Percentiles rank a stretch among this genome's conserved stretches.
Conservation (phyloP, 2,888 invertebrate genomes). For the Cantharis rustica region DNA sequence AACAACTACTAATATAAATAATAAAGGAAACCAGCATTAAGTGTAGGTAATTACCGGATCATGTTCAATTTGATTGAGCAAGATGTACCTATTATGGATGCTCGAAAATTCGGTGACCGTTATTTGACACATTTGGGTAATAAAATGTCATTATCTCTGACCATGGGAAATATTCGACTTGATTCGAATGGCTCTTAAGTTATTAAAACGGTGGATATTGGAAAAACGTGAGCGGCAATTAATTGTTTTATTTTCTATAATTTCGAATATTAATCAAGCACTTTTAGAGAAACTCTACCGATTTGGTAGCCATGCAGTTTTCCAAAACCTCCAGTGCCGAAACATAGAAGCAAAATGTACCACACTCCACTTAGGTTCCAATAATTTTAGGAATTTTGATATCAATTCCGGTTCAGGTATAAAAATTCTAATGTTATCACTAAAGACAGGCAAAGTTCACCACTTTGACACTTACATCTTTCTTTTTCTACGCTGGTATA, state of each 20-base stretch:
- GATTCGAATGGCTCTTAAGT: constrained; percentile 7
- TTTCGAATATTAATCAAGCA: neutral
- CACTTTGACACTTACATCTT: constrained; percentile 1
- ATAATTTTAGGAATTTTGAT: constrained; percentile 25
- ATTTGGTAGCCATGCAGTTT: neutral
- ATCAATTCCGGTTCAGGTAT: constrained; percentile 16
- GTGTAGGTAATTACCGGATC: constrained; percentile 22
- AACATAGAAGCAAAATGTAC: too few relatives aligned
- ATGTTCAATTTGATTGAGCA: constrained; percentile 27
- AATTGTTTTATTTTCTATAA: neutral
- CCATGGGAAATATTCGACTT: constrained; percentile 15
- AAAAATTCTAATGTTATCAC: constrained; percentile 17
- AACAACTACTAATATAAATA: constrained; percentile 29
- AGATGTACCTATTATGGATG: constrained; percentile 7
- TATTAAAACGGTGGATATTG: neutral
- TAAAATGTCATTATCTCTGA: constrained; percentile 17
- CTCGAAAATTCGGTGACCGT: constrained; percentile 19
- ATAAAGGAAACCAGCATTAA: constrained; percentile 22
- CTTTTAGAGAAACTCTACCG: neutral
- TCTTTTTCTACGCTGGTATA: neutral
- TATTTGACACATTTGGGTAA: constrained; percentile 26
- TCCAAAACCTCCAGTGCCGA: neutral
- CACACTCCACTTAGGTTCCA: constrained; percentile 10
- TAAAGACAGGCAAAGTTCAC: neutral
- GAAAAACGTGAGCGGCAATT: neutral